A percentile compares a stretch with the other conserved stretches of the same genome.
Conservation (phyloP, 2,797 vertebrate genomes). For the Typhlichthys subterraneus region DNA sequence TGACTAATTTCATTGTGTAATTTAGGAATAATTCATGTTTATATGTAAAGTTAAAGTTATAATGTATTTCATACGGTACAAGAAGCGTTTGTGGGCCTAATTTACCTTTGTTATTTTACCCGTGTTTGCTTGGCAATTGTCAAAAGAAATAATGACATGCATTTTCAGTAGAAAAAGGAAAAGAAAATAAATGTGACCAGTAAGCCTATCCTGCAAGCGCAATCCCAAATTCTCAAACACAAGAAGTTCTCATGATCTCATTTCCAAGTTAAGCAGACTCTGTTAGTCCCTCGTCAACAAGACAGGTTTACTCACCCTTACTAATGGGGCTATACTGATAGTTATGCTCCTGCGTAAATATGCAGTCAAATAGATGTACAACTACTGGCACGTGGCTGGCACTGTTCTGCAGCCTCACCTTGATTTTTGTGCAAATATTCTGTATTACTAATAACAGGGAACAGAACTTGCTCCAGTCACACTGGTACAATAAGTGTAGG, state of each 20-base stretch:
- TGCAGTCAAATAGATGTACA: slow-evolving; percentile 80
- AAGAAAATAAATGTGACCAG: too few relatives aligned
- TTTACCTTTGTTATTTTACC: too few relatives aligned
- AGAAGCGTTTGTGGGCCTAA: not conserved
- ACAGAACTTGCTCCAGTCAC: too few relatives aligned
- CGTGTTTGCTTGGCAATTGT: not conserved
- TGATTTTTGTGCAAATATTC: slow-evolving; percentile 73
- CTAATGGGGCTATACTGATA: slow-evolving; percentile 79
- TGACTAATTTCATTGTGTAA: slow-evolving; percentile 4
- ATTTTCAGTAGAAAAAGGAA: too few relatives aligned
- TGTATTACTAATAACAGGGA: slow-evolving; percentile 18
- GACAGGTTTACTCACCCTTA: slow-evolving; percentile 78
- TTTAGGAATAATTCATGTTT: not conserved
- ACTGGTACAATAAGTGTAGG: too few relatives aligned
- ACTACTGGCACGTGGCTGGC: slow-evolving; percentile 74
- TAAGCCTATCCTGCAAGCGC: slow-evolving; percentile 21
- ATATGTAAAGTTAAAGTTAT: not conserved
- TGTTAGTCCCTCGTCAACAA: slow-evolving; percentile 80
- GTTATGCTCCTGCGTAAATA: slow-evolving; percentile 82
- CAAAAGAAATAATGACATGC: not conserved
- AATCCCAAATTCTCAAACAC: slow-evolving; percentile 72
- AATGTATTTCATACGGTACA: too few relatives aligned
- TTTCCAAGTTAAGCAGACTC: slow-evolving; percentile 78
- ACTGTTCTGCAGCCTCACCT: slow-evolving; percentile 66
- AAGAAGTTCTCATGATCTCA: slow-evolving; percentile 72